These are phyloP conservation scores for Halcyon leucocephala DNA, from an alignment of 2,797 vertebrate genomes.

Conservation along the genomic window DNA sequence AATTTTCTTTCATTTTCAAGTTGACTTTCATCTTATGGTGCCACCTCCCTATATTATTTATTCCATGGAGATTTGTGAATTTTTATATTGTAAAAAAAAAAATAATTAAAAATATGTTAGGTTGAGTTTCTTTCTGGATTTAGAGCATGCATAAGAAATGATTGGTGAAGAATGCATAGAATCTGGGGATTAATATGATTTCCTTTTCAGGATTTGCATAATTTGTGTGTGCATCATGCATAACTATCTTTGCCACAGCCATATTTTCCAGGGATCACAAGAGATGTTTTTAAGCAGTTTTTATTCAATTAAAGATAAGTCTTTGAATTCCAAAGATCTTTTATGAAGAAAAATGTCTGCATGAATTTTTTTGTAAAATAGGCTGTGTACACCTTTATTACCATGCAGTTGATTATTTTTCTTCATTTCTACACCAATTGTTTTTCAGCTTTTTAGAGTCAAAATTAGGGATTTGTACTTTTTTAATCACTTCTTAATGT, in stretches of 20 bases:
- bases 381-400: background rate
- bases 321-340: background rate
- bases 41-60: background rate
- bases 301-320: background rate
- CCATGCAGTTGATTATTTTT: background rate
- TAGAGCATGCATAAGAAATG: background rate
- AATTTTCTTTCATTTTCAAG: background rate
- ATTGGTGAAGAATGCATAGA: background rate
- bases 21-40: background rate
- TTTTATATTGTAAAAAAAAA: background rate
- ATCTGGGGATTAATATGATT: background rate
- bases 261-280: background rate
- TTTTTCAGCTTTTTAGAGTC: background rate
- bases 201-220: slow-evolving; percentile 2
- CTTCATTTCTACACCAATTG: background rate
- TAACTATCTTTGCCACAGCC: background rate
- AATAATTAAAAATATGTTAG: background rate
- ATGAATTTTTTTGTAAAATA: background rate
- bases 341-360: background rate
- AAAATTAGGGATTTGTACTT: background rate
- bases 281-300: background rate
- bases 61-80: background rate
- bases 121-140: background rate
- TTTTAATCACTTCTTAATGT: background rate
- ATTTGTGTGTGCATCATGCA: background rate